Evolutionary conservation across 2,888 invertebrate genomes (phyloP), one percentile per base, ranked within the genome.

Genomic region (Plebejus anna): DNA sequence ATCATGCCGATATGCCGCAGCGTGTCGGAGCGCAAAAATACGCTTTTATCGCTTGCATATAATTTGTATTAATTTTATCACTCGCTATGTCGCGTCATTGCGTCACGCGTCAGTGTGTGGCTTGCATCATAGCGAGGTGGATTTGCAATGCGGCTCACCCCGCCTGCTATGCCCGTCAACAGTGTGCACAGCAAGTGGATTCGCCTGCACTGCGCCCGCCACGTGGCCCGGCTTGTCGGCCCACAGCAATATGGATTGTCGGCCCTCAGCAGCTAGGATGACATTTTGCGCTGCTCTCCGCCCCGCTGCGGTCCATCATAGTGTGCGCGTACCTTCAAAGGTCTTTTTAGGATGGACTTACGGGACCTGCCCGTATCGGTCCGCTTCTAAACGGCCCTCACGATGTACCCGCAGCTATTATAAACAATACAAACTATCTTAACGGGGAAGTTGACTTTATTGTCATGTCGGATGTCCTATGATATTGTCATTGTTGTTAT

Each of bases 381-480:
- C 88, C 87, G 86, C 85, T 89, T 88, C 87, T 89, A 89, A 90
- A 89, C 87, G 85, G 86, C 87, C 87, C 87, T 90, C 91, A 91
- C 90, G 90, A 90, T 89, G 87, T 89, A 91, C 92, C 90, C 89
- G 89, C 89, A 90, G 91, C 90, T 88, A 91, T 91, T 90, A 89
- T 91, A 91, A 91, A 91, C 90, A 92, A 91, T 73, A 28, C 55
- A 36, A 73, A 73, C 32, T 73, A 73, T 73, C 36, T 28, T 73
- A 32, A 47, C 51, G 55, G 73, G 47, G 16, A 73, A 73, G 28
- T 55, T 55, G 11, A 13, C 47, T 51, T 73, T 73, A 55, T 32
- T 51, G 32, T 51, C 51, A 73, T 73, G 51, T 55, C 73, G 9
- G 51, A 66, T 66, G 61, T 66, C 9, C 61, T 28, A 36, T 36